Evolutionary conservation across 2,113 vertebrate genomes (phyloP).

Genomic region (Dolichotis patagonum): DNA sequence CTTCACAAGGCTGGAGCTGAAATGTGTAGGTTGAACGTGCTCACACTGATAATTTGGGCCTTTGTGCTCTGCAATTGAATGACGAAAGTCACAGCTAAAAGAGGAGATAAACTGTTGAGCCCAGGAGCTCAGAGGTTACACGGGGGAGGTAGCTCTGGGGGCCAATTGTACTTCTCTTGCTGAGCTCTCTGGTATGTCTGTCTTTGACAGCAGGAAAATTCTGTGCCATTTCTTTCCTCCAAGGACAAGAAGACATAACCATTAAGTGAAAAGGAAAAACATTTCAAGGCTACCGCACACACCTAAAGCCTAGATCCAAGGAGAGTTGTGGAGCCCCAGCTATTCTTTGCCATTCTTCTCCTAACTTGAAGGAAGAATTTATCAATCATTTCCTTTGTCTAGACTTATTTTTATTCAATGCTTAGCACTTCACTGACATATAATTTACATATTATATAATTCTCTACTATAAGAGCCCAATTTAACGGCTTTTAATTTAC

Average conservation of each 20-base stretch:
- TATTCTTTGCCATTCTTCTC: not conserved
- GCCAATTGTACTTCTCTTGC: rapidly evolving
- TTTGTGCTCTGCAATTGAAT: not conserved
- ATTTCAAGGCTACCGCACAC: not conserved
- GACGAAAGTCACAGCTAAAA: conserved; percentile 60
- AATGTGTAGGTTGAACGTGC: conserved; percentile 44
- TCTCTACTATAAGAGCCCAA: not conserved
- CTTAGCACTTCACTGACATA: not conserved
- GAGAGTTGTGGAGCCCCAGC: not conserved
- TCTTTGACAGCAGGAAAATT: conserved; percentile 8
- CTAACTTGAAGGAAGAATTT: not conserved
- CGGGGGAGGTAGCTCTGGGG: not conserved
- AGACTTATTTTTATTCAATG: not conserved
- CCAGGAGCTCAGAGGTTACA: not conserved
- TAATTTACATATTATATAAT: not conserved
- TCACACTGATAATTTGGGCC: conserved; percentile 54
- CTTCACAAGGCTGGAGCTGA: not conserved
- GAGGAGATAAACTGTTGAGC: not conserved
- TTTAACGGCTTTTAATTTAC: not conserved
- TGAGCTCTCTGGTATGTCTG: not conserved
- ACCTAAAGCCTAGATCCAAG: not conserved
- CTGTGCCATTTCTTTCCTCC: not conserved
- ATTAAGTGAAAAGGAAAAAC: not conserved
- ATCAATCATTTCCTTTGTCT: not conserved
- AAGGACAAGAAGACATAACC: conserved; percentile 8